Percentiles rank a stretch among this genome's conserved stretches.
These are phyloP conservation scores for Saccostrea echinata DNA, from an alignment of 1,140 invertebrate species.

Conservation along the genomic window DNA sequence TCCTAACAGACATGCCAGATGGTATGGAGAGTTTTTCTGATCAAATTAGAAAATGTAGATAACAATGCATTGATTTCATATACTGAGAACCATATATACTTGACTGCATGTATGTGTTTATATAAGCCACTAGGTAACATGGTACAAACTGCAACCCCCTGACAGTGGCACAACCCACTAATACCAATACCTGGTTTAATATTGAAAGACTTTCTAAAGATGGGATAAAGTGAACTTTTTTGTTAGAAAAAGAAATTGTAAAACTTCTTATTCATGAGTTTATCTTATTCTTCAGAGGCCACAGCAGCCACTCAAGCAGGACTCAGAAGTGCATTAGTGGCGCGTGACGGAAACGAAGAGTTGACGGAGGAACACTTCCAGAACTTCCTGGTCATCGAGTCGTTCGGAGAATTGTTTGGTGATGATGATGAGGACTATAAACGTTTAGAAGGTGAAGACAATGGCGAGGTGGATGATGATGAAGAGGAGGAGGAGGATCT, in stretches of 20 bases:
- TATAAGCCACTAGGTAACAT: too few species aligned
- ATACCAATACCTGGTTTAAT: too few species aligned
- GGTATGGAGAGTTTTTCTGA: slow-evolving; percentile 81
- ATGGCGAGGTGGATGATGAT: slow-evolving; percentile 64
- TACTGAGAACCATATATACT: too few species aligned
- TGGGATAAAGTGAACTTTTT: too few species aligned
- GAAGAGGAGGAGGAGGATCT: slow-evolving; percentile 60
- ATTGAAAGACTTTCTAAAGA: too few species aligned
- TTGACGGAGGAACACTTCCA: slow-evolving; percentile 84
- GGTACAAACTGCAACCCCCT: too few species aligned
- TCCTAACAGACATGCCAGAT: slow-evolving; percentile 91
- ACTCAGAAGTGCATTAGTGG: slow-evolving; percentile 85
- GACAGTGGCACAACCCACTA: too few species aligned
- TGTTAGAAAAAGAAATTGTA: too few species aligned
- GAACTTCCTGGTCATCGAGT: slow-evolving; percentile 83
- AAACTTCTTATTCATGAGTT: not conserved
- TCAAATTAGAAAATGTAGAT: not conserved
- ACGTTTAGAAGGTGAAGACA: slow-evolving; percentile 58
- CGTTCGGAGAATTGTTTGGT: slow-evolving; percentile 80
- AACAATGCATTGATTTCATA: too few species aligned
- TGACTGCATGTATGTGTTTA: too few species aligned
- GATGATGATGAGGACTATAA: slow-evolving; percentile 71
- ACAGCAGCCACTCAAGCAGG: slow-evolving; percentile 89
- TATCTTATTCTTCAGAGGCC: slow-evolving; percentile 84
- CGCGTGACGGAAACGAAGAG: slow-evolving; percentile 88